Conservation (phyloP, 2,888 invertebrate genomes). For the Diaphora mendica region DNA sequence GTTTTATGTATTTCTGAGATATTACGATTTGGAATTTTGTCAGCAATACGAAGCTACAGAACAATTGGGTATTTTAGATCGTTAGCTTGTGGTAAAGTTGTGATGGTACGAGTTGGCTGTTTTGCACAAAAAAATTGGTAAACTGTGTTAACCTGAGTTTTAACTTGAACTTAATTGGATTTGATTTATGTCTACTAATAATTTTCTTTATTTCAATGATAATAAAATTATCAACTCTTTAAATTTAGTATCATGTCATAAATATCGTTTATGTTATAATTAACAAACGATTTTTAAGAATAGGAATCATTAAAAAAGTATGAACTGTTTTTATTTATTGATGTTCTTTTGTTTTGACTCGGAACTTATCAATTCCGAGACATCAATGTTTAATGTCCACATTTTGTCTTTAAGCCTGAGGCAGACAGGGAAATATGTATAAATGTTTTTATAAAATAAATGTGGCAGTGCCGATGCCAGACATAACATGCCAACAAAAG, state of each 20-base stretch:
- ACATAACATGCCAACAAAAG: neutral
- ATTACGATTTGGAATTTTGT: neutral
- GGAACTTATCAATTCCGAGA: too few species aligned
- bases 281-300: too few species aligned
- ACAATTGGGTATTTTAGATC: neutral
- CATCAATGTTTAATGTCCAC: too few species aligned
- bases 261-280: too few species aligned
- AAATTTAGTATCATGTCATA: too few species aligned
- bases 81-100: neutral
- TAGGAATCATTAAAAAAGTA: too few species aligned
- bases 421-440: neutral
- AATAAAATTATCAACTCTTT: too few species aligned
- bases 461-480: too few species aligned
- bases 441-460: too few species aligned
- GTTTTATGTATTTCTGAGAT: constrained; percentile 14
- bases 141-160: neutral
- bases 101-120: neutral
- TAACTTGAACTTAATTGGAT: neutral
- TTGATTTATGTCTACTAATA: too few species aligned
- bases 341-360: too few species aligned
- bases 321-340: too few species aligned
- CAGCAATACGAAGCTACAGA: neutral
- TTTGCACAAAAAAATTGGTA: neutral
- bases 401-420: neutral
- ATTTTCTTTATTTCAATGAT: neutral